Conservation (phyloP, 2,113 vertebrate genomes). For the Telmatochromis sp. region DNA sequence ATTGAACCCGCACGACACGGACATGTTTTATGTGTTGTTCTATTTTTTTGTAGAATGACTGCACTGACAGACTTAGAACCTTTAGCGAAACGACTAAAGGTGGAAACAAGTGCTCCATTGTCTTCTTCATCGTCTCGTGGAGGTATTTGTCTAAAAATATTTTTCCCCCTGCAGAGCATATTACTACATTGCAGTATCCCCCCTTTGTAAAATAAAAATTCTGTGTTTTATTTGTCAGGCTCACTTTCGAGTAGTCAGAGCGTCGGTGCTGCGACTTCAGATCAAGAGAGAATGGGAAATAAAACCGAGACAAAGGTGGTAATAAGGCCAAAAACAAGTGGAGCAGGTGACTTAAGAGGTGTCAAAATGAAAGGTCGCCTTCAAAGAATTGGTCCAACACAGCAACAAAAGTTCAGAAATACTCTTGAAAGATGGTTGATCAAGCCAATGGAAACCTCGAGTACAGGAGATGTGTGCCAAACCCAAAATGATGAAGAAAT, state of each 20-base stretch:
- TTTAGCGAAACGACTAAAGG: constrained; percentile 33
- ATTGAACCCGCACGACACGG: not conserved
- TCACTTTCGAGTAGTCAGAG: not conserved
- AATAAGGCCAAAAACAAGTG: not conserved
- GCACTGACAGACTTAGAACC: constrained; percentile 47
- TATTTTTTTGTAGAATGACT: constrained; percentile 37
- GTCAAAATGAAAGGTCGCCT: constrained; percentile 4
- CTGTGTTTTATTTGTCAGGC: not conserved
- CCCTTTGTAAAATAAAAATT: not conserved
- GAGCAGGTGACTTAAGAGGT: not conserved
- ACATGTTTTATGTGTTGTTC: not conserved
- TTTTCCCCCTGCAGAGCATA: not conserved
- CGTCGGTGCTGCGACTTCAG: not conserved
- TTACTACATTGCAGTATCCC: not conserved
- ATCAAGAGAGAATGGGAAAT: not conserved
- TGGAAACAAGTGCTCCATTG: not conserved
- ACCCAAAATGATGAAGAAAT: constrained; percentile 21
- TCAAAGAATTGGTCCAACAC: not conserved
- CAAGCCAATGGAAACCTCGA: not conserved
- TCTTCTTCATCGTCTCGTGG: not conserved
- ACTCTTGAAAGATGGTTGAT: constrained; percentile 41
- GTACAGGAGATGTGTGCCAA: not conserved
- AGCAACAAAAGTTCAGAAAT: constrained; percentile 11
- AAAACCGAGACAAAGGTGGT: not conserved
- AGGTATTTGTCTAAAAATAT: not conserved